Evolutionary conservation across 2,797 vertebrate species (phyloP).

Genomic region (Lemur catta): DNA sequence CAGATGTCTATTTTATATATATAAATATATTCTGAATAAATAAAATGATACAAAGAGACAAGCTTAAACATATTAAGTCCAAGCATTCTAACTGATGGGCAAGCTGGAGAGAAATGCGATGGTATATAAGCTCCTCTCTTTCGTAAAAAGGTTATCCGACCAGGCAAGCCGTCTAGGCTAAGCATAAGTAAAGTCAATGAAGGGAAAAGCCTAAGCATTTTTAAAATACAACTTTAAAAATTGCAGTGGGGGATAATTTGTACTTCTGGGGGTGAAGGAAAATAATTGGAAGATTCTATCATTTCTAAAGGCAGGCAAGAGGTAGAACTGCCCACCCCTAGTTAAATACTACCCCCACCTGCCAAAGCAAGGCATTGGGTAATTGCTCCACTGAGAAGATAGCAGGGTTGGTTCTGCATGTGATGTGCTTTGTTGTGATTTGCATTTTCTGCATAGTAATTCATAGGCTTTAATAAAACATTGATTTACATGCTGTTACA

Average conservation of each 20-base stretch:
- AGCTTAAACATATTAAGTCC: conserved; percentile 78
- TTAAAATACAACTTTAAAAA: conserved; percentile 29
- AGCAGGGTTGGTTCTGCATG: neutral
- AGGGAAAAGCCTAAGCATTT: conserved; percentile 65
- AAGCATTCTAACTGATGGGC: conserved; percentile 68
- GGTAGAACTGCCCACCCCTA: neutral
- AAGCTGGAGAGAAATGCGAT: conserved; percentile 66
- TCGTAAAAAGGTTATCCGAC: conserved; percentile 73
- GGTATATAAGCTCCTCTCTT: conserved; percentile 66
- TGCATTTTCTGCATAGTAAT: conserved; percentile 76
- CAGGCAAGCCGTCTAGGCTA: conserved; percentile 68
- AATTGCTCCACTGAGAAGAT: conserved; percentile 50
- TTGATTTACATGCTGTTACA: conserved; percentile 72
- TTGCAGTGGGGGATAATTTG: neutral
- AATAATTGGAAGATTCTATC: neutral
- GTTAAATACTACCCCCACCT: neutral
- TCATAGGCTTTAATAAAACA: conserved; percentile 77
- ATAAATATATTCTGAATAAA: conserved; percentile 73
- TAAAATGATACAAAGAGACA: conserved; percentile 79
- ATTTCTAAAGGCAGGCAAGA: neutral
- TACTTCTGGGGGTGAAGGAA: neutral
- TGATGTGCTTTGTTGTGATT: conserved; percentile 55
- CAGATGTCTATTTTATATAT: conserved; percentile 71
- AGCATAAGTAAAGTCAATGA: conserved; percentile 75
- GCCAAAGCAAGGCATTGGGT: neutral